phyloP scores from a whole-genome alignment of 2,113 vertebrate genomes.

The Phrynocephalus versicolor region DNA sequence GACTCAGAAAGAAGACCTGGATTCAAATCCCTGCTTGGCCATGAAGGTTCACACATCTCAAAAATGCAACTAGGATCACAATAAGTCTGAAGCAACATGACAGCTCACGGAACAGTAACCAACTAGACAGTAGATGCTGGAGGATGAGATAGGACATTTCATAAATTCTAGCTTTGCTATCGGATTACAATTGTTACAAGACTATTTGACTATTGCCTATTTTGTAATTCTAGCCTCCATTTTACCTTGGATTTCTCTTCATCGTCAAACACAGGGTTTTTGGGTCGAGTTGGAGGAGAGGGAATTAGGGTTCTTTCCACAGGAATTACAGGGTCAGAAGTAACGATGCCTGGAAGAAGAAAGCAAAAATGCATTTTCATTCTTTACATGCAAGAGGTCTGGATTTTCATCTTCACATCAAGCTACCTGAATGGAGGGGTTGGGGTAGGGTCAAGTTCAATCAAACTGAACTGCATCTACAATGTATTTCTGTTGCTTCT shows the following conservation, averaged over 20 bases:
- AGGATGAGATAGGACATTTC: no score
- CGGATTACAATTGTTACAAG: background rate
- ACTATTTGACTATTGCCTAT: background rate
- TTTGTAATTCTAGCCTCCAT: background rate
- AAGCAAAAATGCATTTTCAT: background rate
- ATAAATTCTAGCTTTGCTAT: background rate
- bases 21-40: no score
- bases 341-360: constrained; percentile 83
- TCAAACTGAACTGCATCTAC: background rate
- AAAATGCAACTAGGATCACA: background rate
- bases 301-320: constrained; percentile 86
- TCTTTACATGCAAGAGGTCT: background rate
- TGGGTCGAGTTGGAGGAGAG: constrained; percentile 83
- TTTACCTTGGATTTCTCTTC: constrained; percentile 91
- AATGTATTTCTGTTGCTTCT: background rate
- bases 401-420: background rate
- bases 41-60: no score
- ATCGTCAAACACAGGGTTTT: constrained; percentile 94
- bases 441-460: background rate
- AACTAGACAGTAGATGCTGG: no score
- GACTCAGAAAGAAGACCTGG: no score
- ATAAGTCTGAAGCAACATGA: no score
- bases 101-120: no score
- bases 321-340: constrained; percentile 84
- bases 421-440: background rate